Conservation (phyloP, 2,888 invertebrate species). For the Meganola albula region DNA sequence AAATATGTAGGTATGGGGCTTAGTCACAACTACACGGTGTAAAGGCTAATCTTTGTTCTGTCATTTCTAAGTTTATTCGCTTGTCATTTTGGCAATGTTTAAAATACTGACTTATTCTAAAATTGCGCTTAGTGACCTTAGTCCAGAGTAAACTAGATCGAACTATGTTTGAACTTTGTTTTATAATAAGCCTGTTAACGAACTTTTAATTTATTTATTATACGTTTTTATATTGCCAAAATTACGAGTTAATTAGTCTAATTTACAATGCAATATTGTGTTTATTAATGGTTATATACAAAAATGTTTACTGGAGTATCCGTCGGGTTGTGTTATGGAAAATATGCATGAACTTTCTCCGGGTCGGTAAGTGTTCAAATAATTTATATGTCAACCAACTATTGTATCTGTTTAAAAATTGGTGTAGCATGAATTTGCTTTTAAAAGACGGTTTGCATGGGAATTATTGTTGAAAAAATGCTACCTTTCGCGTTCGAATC, state of each 20-base stretch:
- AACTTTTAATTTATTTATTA: too few species aligned
- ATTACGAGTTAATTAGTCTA: constrained; percentile 22
- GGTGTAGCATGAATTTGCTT: constrained; percentile 49
- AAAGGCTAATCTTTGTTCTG: constrained; percentile 71
- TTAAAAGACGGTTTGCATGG: constrained; percentile 34
- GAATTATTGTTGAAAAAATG: too few species aligned
- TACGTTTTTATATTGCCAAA: constrained; percentile 9
- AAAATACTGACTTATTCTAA: not conserved
- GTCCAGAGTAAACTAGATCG: too few species aligned
- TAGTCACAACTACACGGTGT: constrained; percentile 69
- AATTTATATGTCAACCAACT: constrained; percentile 27
- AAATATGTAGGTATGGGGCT: constrained; percentile 66
- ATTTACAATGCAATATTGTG: constrained; percentile 43
- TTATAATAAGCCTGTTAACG: not conserved
- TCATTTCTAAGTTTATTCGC: constrained; percentile 47
- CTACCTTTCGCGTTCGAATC: too few species aligned
- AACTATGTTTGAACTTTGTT: not conserved
- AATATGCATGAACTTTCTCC: constrained; percentile 56
- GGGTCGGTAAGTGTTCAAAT: constrained; percentile 53
- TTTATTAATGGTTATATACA: constrained; percentile 46
- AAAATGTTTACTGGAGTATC: constrained; percentile 56
- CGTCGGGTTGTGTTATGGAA: constrained; percentile 70
- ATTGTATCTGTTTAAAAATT: constrained; percentile 18
- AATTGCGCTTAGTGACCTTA: not conserved
- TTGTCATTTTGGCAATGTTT: constrained; percentile 30